Evolutionary conservation across 2,797 vertebrate species (phyloP), one percentile per base, ranked within the genome.

Genomic region (Catostomus latipinnis): DNA sequence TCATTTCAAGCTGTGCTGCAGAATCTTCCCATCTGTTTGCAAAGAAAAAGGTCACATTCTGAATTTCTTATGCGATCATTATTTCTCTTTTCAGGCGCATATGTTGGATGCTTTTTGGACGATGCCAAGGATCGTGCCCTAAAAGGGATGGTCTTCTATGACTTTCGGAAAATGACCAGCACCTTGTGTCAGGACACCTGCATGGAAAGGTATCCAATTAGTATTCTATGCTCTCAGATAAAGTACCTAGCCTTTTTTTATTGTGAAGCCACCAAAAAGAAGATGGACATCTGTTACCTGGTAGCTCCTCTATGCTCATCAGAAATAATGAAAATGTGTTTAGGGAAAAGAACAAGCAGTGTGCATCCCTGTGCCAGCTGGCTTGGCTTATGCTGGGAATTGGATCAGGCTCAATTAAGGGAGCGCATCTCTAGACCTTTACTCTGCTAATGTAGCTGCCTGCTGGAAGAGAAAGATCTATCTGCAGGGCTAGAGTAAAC

Each of bases 131-230:
- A 96, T 60, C 93, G 93, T 60, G 93, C 92, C 0, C 87, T 96
- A 88, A 96, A 94, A 85, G 96, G 95, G 22, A 90, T 91, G 0
- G 94, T 96, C 80, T 96, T 96, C 74, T 95, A 95, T 8, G 95
- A 96, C 82, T 90, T 96, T 80, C 91, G 95, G 11, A 96, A 95
- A 89, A 96, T 96, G 96, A 96, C 95, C 0, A 87, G 94, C 71
- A 81, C 93, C 50, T 91, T 95, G 77, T 96, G 96, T 83, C 95
- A 95, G 82, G 95, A 95, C 11, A 94, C 95, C 6, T 96, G 96
- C 58, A 95, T 92, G 1, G 84, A 85, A 67, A 85, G 84, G 86
- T 87, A 84, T 50, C 52, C 6, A 34, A 63, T 56, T 54, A 46
- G 60, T 6, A 50, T 8, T 1, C 1, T 43, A 6, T 12, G 6